phyloP scores from a whole-genome alignment of 2,888 invertebrate species.

The Amiota mariae region DNA sequence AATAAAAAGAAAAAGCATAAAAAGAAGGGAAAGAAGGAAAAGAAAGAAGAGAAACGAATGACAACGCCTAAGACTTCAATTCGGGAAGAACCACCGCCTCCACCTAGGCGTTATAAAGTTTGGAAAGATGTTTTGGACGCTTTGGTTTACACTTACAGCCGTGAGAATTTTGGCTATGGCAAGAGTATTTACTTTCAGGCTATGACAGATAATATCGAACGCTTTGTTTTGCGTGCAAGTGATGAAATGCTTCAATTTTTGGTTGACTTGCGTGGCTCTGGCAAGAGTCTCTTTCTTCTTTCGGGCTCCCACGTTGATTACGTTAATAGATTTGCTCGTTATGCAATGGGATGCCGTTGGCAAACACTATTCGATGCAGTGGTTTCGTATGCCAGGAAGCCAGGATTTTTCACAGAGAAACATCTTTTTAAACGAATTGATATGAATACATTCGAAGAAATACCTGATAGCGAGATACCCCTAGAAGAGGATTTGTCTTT shows the following conservation, averaged over 20 bases:
- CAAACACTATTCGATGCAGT: slow-evolving; percentile 78
- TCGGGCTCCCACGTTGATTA: slow-evolving; percentile 84
- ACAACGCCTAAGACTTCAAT: neutral
- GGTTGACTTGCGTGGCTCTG: slow-evolving; percentile 74
- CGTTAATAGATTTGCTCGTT: slow-evolving; percentile 78
- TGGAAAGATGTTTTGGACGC: slow-evolving; percentile 81
- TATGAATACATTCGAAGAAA: slow-evolving; percentile 59
- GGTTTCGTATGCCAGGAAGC: slow-evolving; percentile 82
- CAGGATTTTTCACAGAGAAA: slow-evolving; percentile 79
- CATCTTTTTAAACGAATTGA: slow-evolving; percentile 76
- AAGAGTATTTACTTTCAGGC: slow-evolving; percentile 79
- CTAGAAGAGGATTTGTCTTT: slow-evolving; percentile 56
- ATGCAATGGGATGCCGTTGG: slow-evolving; percentile 81
- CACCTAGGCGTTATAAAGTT: slow-evolving; percentile 74
- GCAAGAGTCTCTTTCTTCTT: slow-evolving; percentile 78
- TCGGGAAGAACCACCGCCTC: neutral
- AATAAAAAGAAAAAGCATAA: neutral
- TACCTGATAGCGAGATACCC: slow-evolving; percentile 49
- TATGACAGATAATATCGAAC: slow-evolving; percentile 76
- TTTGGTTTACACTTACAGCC: slow-evolving; percentile 77
- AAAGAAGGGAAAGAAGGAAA: neutral
- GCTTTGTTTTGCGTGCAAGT: slow-evolving; percentile 78
- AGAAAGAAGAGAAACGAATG: neutral
- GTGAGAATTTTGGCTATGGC: slow-evolving; percentile 76
- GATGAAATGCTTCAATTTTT: slow-evolving; percentile 77